These are phyloP conservation scores for Psittacula derbiana DNA, from an alignment of 2,797 vertebrate species.

Conservation along the genomic window DNA sequence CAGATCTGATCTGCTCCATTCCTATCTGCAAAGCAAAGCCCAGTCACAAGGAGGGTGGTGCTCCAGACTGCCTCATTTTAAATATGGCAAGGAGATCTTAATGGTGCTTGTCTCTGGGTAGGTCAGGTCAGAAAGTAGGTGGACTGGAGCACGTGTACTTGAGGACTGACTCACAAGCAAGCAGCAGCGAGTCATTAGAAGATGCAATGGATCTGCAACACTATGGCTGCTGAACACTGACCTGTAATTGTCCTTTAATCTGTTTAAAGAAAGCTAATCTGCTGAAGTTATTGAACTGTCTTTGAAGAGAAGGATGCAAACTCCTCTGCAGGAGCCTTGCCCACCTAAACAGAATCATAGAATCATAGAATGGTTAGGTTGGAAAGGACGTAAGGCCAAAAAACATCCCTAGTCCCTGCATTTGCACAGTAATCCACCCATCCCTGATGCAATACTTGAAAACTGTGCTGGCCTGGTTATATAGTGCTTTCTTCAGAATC, in stretches of 20 bases:
- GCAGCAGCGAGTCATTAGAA: background rate
- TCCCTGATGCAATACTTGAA: background rate
- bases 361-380: background rate
- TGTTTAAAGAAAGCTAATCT: background rate
- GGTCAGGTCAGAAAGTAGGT: background rate
- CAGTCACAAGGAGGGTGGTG: background rate
- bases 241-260: background rate
- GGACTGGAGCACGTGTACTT: background rate
- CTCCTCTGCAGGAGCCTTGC: background rate
- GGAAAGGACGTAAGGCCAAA: background rate
- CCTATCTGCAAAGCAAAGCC: background rate
- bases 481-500: background rate
- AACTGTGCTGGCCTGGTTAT: background rate
- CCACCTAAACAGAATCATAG: background rate
- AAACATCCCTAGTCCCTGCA: background rate
- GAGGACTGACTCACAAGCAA: background rate
- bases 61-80: background rate
- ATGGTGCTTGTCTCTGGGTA: background rate
- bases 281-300: background rate
- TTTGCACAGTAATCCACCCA: background rate
- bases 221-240: background rate
- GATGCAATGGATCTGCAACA: background rate
- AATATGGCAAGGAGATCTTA: background rate
- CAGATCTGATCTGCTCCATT: background rate
- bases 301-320: background rate